Base-by-base conservation (phyloP, 2,797 vertebrate genomes). In the Acanthopagrus latus region DNA sequence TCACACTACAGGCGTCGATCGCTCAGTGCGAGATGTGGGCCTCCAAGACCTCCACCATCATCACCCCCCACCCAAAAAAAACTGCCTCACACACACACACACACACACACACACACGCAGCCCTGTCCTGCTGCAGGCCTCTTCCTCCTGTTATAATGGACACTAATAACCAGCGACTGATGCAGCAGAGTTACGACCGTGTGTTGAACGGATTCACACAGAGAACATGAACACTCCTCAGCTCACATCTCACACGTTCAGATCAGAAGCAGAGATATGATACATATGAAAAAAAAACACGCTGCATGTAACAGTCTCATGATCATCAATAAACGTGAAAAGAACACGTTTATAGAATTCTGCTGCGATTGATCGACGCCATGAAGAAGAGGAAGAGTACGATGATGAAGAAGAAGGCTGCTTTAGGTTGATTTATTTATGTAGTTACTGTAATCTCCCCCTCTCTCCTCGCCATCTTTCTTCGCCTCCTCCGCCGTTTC, bases 1-100 rank as follows among this genome's bases (percentile, higher is more conserved):
- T 75, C 81, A 74, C 72, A 70, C 74, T 76, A 81, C 59, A 54
- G 79, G 58, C 58, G 62, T 29, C 23, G 25, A 11, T 20, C 64
- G 33, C 60, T 81, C 58, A 13, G 18, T n/a, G 57, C 47, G n/a
- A 56, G 46, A 33, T 23, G 41, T 16, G 25, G 29, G 29, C 29
- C 29, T 33, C 29, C 33, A 43, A n/a, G 23, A 66, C 38, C 47
- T 46, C 18, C 44, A 57, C 13, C 38, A 38, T 18, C 25, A 25
- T 2, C 25, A 25, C 2, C 25, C 25, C 25, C 25, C 25, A 2
- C n/a, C n/a, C 57, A 46, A 17, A 13, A 21, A 23, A 44, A 66
- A 56, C 21, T 6, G 41, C 7, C 17, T 29, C 73, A 59, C n/a
- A 46, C 27, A 13, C 29, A 33, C 29, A 33, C 29, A 33, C 29